Conservation (phyloP, 2,888 invertebrate genomes). For the Tiliacea aurago region DNA sequence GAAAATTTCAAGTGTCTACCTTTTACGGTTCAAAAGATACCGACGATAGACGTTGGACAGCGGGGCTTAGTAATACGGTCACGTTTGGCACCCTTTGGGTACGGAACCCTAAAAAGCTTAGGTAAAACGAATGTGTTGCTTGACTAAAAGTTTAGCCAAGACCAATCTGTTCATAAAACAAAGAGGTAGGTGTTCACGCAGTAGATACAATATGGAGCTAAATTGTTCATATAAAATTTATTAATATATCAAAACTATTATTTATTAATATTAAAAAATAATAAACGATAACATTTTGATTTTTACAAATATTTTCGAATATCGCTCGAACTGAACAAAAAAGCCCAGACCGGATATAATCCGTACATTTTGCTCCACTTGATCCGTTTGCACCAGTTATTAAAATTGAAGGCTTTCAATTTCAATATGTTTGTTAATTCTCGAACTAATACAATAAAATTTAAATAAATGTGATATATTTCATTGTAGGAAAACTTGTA, state of each 20-base stretch:
- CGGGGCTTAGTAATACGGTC: too few relatives aligned
- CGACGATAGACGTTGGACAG: too few relatives aligned
- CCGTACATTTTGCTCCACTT: not conserved
- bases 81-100: too few relatives aligned
- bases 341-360: not conserved
- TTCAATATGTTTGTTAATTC: not conserved
- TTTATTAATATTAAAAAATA: too few relatives aligned
- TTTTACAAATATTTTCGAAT: conserved; percentile 8
- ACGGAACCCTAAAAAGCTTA: not conserved
- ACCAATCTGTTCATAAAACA: not conserved
- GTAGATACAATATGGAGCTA: not conserved
- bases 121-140: not conserved
- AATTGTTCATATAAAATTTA: not conserved
- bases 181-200: not conserved
- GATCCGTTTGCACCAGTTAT: conserved; percentile 7
- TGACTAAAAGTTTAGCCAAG: not conserved
- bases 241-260: not conserved
- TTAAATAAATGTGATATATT: not conserved
- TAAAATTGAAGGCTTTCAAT: conserved; percentile 18
- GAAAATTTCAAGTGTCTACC: too few relatives aligned
- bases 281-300: not conserved
- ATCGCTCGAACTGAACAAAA: not conserved
- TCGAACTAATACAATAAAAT: not conserved
- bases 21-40: too few relatives aligned
- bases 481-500: not conserved